Evolutionary conservation across 2,797 vertebrate species (phyloP), one percentile per base, ranked within the genome.

Genomic region (Phrynocephalus guinanensis): DNA sequence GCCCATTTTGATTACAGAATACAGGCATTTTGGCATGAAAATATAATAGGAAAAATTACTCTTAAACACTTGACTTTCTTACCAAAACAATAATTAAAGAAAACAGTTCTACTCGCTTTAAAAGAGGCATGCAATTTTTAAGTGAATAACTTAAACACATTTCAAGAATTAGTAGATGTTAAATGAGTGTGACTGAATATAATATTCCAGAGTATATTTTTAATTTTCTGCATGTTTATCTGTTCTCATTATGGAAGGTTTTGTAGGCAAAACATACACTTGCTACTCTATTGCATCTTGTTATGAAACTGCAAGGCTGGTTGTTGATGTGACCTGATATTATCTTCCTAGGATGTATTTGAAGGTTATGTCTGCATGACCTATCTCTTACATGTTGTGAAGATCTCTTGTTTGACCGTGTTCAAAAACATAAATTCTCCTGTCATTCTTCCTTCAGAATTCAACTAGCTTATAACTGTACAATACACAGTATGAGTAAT

Each of bases 301-400:
- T 73, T 48, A 22, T 66, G 60, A n/a, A 50, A 2, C 48, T 82
- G 50, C 75, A 66, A 24, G 79, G 28, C 48, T 68, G 44, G 9
- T 26, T 87, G 63, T 13, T 68, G 77, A 86, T 75, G 66, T 76
- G 76, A 50, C 44, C 81, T 63, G 60, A 50, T 52, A 48, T 30
- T 86, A 66, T 44, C 11, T 48, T 18, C 38, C 7, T 8, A 71
- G 7, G 2, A 60, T 48, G 8, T 48, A 20, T 20, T 78, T 87
- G 20, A 44, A 79, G 44, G 33, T 60, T 56, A 90, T 91, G 88
- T 92, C 84, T 87, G 87, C 68, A 88, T 93, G 87, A 91, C 85
- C 75, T 83, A 83, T 71, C 90, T 92, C 16, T 63, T 18, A 18
- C 20, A 56, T 89, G 50, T 93, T 89, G 52, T 30, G 13, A 89